Evolutionary conservation across 2,797 vertebrate genomes (phyloP).

Genomic region (Mustela erminea): DNA sequence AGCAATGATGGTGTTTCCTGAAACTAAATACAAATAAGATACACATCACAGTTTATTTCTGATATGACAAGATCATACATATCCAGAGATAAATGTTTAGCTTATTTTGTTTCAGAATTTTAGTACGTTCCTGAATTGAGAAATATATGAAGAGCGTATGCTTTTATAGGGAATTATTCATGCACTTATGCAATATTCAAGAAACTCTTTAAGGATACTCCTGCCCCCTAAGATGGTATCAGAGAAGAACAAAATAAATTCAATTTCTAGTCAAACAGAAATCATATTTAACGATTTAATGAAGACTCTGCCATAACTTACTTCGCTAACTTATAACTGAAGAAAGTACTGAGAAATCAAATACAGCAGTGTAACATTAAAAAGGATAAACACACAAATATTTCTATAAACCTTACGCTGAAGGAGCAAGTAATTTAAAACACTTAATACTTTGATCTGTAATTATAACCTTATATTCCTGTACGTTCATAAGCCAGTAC

Average conservation of each 20-base stretch:
- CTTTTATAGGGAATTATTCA: slow-evolving; percentile 35
- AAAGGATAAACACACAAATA: slow-evolving; percentile 56
- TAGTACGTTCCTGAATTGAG: neutral
- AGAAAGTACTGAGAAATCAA: slow-evolving; percentile 51
- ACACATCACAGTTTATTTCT: slow-evolving; percentile 11
- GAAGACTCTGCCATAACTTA: slow-evolving; percentile 54
- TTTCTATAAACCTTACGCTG: slow-evolving; percentile 55
- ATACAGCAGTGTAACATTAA: slow-evolving; percentile 53
- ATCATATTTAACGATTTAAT: slow-evolving; percentile 63
- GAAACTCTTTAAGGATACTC: slow-evolving; percentile 50
- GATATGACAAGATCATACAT: neutral
- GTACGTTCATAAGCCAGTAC: neutral
- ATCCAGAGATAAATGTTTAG: slow-evolving; percentile 50
- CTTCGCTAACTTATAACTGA: slow-evolving; percentile 43
- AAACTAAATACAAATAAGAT: slow-evolving; percentile 62
- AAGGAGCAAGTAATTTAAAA: slow-evolving; percentile 60
- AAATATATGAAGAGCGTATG: slow-evolving; percentile 5
- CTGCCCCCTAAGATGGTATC: neutral
- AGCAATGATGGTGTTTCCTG: slow-evolving; percentile 19
- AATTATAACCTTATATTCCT: slow-evolving; percentile 59
- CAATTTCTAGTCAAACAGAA: slow-evolving; percentile 55
- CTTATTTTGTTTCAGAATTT: slow-evolving; percentile 63
- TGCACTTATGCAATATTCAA: slow-evolving; percentile 40
- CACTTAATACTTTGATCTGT: slow-evolving; percentile 36
- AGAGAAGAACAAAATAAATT: slow-evolving; percentile 67